Evolutionary conservation across 2,888 invertebrate species (phyloP).

Genomic region (Drosophila macrothrix): DNA sequence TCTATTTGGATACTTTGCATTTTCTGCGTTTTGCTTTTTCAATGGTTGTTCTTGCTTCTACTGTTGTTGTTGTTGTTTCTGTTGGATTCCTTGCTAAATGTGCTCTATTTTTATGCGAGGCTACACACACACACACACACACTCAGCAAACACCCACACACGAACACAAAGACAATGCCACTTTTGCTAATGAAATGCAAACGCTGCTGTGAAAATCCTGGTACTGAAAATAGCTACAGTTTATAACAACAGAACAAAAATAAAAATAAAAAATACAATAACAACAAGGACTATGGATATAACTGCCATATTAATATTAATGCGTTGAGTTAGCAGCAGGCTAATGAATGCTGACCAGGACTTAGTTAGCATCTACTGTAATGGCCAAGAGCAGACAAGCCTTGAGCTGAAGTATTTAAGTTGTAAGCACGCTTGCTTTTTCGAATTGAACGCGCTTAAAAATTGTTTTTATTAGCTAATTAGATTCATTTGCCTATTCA

Average conservation of each 20-base stretch:
- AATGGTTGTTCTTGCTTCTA: conserved; percentile 29
- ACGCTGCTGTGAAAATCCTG: conserved; percentile 54
- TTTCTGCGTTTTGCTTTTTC: conserved; percentile 59
- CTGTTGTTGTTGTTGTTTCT: conserved; percentile 49
- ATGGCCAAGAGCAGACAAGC: neutral
- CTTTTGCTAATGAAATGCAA: conserved; percentile 81
- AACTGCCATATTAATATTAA: conserved; percentile 73
- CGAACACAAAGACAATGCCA: conserved; percentile 66
- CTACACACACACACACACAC: conserved; percentile 39
- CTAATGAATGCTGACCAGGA: conserved; percentile 56
- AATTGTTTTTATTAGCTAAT: conserved; percentile 1
- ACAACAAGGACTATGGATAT: conserved; percentile 35
- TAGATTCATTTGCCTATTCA: neutral
- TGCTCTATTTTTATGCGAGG: conserved; percentile 68
- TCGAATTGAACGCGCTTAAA: neutral
- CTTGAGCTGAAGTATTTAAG: conserved; percentile 11
- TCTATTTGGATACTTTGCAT: conserved; percentile 81
- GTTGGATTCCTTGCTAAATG: conserved; percentile 57
- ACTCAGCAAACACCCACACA: conserved; percentile 33
- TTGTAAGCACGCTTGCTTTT: neutral
- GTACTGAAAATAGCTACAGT: conserved; percentile 57
- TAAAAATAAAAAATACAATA: conserved; percentile 5
- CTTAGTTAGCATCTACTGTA: conserved; percentile 10
- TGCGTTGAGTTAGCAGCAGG: conserved; percentile 50
- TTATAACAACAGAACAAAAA: conserved; percentile 12